Evolutionary conservation across 2,888 invertebrate species (phyloP).

Genomic region (Lasioglossum figueresi): DNA sequence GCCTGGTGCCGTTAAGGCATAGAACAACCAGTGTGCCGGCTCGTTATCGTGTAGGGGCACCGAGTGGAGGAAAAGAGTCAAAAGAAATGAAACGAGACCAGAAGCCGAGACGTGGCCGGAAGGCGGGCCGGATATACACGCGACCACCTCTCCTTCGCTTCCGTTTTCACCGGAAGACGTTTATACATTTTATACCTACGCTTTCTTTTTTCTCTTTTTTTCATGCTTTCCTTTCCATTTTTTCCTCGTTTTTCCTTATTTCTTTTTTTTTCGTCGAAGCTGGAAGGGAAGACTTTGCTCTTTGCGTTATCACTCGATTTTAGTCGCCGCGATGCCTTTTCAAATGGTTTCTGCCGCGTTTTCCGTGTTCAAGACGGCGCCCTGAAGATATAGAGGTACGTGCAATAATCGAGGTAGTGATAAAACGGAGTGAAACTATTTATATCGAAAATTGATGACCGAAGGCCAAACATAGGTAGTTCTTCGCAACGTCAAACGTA

Average conservation of each 20-base stretch:
- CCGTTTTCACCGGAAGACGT: conserved; percentile 14
- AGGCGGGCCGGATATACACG: background rate
- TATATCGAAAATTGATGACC: too few species aligned
- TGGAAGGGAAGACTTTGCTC: background rate
- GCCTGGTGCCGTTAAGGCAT: background rate
- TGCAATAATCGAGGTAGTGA: background rate
- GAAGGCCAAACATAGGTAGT: background rate
- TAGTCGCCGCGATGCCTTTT: background rate
- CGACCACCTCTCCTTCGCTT: conserved; percentile 2
- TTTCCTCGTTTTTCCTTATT: background rate
- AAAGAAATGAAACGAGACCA: background rate
- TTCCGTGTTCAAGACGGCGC: background rate
- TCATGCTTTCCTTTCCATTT: background rate
- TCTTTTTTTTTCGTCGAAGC: background rate
- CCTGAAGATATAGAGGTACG: background rate
- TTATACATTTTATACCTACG: conserved; percentile 2
- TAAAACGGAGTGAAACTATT: too few species aligned
- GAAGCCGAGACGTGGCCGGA: conserved; percentile 15
- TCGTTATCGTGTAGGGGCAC: conserved; percentile 33
- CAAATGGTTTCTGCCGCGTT: background rate
- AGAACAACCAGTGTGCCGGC: conserved; percentile 10
- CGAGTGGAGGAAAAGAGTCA: background rate
- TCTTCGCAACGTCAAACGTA: background rate
- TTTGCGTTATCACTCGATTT: conserved; percentile 6
- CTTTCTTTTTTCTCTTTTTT: background rate